phyloP scores from a whole-genome alignment of 92 coral and sea anemone genomes.

The Palythoa grandiflora region DNA sequence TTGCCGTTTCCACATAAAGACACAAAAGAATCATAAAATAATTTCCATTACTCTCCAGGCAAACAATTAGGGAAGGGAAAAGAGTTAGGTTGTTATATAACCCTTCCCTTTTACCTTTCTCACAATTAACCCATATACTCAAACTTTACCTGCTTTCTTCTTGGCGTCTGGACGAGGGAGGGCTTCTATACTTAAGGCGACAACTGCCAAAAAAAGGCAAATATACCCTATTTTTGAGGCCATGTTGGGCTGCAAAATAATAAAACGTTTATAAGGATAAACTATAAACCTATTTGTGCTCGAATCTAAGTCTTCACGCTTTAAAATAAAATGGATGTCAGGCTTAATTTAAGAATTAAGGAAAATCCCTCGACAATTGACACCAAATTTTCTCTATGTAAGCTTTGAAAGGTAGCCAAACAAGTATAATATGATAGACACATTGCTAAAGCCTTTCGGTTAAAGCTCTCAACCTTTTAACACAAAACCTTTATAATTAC shows the following conservation, averaged over 20 bases:
- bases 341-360: not conserved
- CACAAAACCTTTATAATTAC: not conserved
- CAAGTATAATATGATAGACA: not conserved
- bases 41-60: not conserved
- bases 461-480: not conserved
- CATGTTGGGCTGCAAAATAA: slow-evolving; percentile 71
- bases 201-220: slow-evolving; percentile 34
- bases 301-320: not conserved
- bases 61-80: not conserved
- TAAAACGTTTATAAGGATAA: not conserved
- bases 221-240: slow-evolving; percentile 74
- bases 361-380: not conserved
- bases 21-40: not conserved
- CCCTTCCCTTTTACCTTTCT: not conserved
- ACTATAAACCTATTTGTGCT: not conserved
- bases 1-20: no score
- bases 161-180: slow-evolving; percentile 36
- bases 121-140: not conserved
- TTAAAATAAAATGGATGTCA: not conserved
- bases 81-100: not conserved
- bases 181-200: slow-evolving; percentile 34
- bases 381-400: not conserved
- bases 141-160: not conserved
- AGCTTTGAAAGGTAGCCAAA: not conserved
- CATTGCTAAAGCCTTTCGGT: no score